Evolutionary conservation across 2,797 vertebrate genomes (phyloP).

Genomic region (Diplodus puntazzo): DNA sequence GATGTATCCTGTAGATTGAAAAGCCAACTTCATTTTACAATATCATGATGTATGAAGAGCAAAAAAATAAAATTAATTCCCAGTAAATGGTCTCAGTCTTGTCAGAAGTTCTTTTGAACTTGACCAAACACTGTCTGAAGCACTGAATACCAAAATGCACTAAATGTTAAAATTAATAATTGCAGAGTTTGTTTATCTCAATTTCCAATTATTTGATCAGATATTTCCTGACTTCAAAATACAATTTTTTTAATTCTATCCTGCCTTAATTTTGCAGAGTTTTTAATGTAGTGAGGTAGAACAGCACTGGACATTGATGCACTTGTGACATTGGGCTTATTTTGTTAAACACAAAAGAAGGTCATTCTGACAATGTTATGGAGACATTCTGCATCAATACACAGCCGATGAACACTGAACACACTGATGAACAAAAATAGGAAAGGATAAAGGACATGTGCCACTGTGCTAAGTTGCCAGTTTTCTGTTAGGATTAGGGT

Average conservation of each 20-base stretch:
- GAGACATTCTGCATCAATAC: background rate
- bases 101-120: slow-evolving; percentile 12
- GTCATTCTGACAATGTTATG: background rate
- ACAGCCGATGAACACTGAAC: too few species aligned
- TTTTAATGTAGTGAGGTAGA: background rate
- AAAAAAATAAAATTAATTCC: background rate
- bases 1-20: background rate
- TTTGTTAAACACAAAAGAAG: slow-evolving; percentile 31
- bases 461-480: background rate
- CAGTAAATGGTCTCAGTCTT: background rate
- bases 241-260: background rate
- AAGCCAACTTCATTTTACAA: background rate
- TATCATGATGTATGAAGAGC: background rate
- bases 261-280: background rate
- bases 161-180: slow-evolving; percentile 6
- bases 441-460: background rate
- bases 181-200: background rate
- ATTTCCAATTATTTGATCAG: background rate
- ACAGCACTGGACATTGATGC: background rate
- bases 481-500: too few species aligned
- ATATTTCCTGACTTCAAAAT: background rate
- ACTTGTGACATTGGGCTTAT: background rate
- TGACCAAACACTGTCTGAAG: slow-evolving; percentile 12
- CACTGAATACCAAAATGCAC: background rate
- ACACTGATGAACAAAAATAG: background rate